These are phyloP conservation scores for Desoria tigrina DNA, from an alignment of 2,888 invertebrate genomes.

Conservation along the genomic window DNA sequence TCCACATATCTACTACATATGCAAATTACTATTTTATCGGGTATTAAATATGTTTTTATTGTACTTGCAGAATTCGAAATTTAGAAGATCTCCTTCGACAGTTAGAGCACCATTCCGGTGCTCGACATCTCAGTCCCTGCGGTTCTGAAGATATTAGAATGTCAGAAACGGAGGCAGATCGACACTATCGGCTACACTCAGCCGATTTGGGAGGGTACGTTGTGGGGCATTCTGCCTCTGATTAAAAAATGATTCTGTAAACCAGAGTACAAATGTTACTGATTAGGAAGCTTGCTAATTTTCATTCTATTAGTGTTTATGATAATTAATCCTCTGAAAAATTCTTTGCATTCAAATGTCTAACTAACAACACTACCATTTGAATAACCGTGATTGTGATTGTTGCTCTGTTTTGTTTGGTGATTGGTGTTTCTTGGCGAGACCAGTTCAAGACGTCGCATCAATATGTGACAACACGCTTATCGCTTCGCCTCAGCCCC, in stretches of 20 bases:
- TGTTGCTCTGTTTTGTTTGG: slow-evolving; percentile 10
- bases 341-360: no score
- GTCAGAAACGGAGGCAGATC: slow-evolving; percentile 86
- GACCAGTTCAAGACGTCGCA: slow-evolving; percentile 44
- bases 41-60: slow-evolving; percentile 6
- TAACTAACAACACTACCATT: no score
- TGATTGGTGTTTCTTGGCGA: slow-evolving; percentile 6
- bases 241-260: not conserved
- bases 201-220: slow-evolving; percentile 51
- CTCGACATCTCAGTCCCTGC: slow-evolving; percentile 77
- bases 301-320: no score
- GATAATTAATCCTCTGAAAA: no score
- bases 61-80: slow-evolving; percentile 71
- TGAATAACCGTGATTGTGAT: slow-evolving; percentile 5
- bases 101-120: slow-evolving; percentile 75
- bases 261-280: no score
- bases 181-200: slow-evolving; percentile 77
- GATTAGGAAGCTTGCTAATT: no score
- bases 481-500: slow-evolving; percentile 53
- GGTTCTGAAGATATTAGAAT: slow-evolving; percentile 83
- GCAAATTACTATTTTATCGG: slow-evolving; percentile 2
- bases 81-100: slow-evolving; percentile 87
- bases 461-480: slow-evolving; percentile 54
- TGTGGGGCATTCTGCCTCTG: not conserved
- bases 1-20: no score